Evolutionary conservation across 2,888 invertebrate species (phyloP), one percentile per base, ranked within the genome.

Genomic region (Rotaria magnacalcarata): DNA sequence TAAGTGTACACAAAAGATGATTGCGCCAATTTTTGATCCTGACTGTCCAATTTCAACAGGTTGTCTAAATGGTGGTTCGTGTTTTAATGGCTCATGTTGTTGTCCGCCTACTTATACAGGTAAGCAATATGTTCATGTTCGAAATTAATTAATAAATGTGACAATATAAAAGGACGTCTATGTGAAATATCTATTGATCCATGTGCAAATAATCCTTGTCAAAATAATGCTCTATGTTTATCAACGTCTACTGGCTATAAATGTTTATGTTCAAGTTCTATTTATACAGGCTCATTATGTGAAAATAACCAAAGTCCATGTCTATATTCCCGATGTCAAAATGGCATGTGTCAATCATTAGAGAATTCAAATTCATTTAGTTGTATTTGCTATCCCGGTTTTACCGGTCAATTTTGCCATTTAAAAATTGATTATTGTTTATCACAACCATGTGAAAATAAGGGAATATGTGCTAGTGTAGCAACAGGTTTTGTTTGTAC

Each of bases 221-320:
- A 87, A 85, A 89, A 90, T 86, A 88, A 43, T 84, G 86, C 56
- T 47, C 4, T 87, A 54, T 87, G 87, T 84, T n/a, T 85, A 21
- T 75, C 85, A 41, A 85, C 43, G 24, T 88, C 43, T 47, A 80
- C 24, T 43, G 87, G 87, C 16, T 90, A 89, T 87, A 85, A 87
- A 0, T 94, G 94, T 89, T 90, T 91, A 34, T 94, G 94, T 89
- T 89, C 91, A 84, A 47, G n/a, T 47, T 88, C 91, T 84, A 93
- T 94, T 56, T 94, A 92, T 90, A 93, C 93, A 84, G 94, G 94
- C 89, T 90, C 90, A 54, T 93, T 92, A 85, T 96, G 96, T 90
- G 93, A 93, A 80, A 60, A 84, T 16, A 84, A 74, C 47, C 60
- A 52, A 34, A 84, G 11, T 52, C 60, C 85, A 14, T 87, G 87